Conservation (phyloP, 2,797 vertebrate genomes). For the Coregonus ussuriensis region DNA sequence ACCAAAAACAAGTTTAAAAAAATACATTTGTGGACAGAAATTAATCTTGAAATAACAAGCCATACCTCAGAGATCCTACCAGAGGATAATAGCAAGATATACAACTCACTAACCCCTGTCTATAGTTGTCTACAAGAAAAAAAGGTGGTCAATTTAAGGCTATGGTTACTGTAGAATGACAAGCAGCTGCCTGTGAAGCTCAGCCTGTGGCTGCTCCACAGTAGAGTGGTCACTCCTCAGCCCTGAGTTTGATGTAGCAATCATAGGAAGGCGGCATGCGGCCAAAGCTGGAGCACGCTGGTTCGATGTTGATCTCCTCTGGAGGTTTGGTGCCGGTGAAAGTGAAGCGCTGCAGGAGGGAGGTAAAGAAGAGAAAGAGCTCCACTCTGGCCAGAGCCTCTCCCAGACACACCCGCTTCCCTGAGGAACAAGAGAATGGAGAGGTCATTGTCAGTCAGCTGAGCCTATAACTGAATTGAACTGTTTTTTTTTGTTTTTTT, state of each 20-base stretch:
- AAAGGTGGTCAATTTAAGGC: background rate
- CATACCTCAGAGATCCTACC: background rate
- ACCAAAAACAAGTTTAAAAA: no score
- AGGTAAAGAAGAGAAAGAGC: slow-evolving; percentile 52
- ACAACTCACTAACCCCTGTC: background rate
- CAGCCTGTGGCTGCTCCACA: background rate
- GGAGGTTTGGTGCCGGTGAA: slow-evolving; percentile 36
- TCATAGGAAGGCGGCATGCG: slow-evolving; percentile 28
- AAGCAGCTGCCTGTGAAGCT: background rate
- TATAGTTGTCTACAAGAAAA: no score
- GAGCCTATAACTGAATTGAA: background rate
- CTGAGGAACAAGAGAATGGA: slow-evolving; percentile 18
- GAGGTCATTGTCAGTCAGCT: background rate
- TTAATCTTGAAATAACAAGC: background rate
- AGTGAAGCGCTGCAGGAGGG: slow-evolving; percentile 53
- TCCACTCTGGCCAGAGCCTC: slow-evolving; percentile 51
- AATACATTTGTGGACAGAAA: no score
- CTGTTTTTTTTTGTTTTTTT: no score
- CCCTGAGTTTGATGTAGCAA: slow-evolving; percentile 30
- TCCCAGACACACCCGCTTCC: slow-evolving; percentile 52
- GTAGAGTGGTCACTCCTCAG: background rate
- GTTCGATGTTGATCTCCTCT: slow-evolving; percentile 41
- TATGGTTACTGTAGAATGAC: no score
- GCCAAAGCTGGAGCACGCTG: slow-evolving; percentile 44
- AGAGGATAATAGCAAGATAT: background rate